Base-by-base conservation (phyloP, 2,113 vertebrate species). In the Zosterops pallidus region DNA sequence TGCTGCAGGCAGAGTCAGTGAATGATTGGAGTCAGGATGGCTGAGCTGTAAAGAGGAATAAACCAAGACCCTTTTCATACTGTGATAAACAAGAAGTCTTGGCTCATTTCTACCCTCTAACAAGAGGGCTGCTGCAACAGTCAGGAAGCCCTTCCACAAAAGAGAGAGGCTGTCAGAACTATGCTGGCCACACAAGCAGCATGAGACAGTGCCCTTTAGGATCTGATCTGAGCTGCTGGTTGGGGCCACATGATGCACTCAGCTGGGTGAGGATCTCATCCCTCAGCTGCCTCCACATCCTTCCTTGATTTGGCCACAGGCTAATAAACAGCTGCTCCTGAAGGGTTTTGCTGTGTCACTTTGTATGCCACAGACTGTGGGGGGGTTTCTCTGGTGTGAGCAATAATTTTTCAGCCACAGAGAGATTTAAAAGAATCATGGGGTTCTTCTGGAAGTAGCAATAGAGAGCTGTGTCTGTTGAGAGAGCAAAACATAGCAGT, bases 371-470 rank as follows among this genome's bases (percentile, higher is more conserved):
- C 44, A 87, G 65, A 14, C 2, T 33, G 4, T 24, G 5, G 24
- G 49, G 6, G 11, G 14, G 20, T 83, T 67, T 52, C 50, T 53
- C 49, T 62, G 23, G 12, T 0, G 0, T 4, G 14, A 35, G 17
- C 13, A 62, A 39, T 44, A 60, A 41, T 72, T 89, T 89, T 89
- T 11, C 44, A 15, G 47, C 25, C 7, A 13, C 13, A 31, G 31
- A 80, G 44, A 62, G 29, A 47, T 44, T 72, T 88, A 13, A 62
- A 75, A 28, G 55, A 68, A 62, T 41, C 1, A 1, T 19, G 35
- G 3, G 3, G 9, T 47, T 68, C 37, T 62, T 75, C 55, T 64
- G 53, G 37, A 64, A 83, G 56, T 7, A n/a, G 9, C n/a, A 37
- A 14, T 4, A n/a, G 68, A 68, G 20, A 80, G 4, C 6, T 47